These are phyloP conservation scores for Pollenia griseotomentosa DNA, from an alignment of 2,888 invertebrate species.

Conservation along the genomic window DNA sequence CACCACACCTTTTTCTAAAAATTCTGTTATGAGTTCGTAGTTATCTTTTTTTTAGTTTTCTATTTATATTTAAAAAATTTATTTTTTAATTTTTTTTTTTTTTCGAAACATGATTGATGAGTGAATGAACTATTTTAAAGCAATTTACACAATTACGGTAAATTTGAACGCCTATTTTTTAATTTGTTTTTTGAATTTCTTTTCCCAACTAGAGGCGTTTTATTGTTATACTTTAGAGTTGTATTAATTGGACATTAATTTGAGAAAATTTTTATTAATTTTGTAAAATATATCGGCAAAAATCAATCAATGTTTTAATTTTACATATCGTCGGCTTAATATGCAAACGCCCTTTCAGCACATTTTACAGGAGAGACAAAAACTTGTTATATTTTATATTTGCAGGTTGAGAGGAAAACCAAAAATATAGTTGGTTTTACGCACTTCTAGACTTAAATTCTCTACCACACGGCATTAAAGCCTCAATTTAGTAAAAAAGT, in stretches of 20 bases:
- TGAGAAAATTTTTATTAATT: background rate
- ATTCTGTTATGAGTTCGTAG: background rate
- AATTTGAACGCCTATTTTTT: background rate
- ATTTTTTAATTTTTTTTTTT: background rate
- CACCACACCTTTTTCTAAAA: constrained; percentile 32
- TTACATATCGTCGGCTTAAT: too few relatives aligned
- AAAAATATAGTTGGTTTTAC: too few relatives aligned
- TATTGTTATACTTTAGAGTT: constrained; percentile 2
- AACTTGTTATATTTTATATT: too few relatives aligned
- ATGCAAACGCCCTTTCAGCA: too few relatives aligned
- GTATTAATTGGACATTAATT: too few relatives aligned
- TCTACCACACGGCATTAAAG: too few relatives aligned
- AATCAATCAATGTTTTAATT: too few relatives aligned
- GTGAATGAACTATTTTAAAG: background rate
- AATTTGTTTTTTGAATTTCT: background rate
- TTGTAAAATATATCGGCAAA: background rate
- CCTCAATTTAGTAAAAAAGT: too few relatives aligned
- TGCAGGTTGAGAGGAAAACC: too few relatives aligned
- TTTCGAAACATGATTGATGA: constrained; percentile 23
- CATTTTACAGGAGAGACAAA: too few relatives aligned
- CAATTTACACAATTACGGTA: constrained; percentile 5
- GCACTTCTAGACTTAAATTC: too few relatives aligned
- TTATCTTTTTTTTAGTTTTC: background rate
- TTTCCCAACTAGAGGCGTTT: constrained; percentile 17
- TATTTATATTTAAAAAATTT: background rate